These are phyloP conservation scores for Ctenopoma multispine DNA, from an alignment of 2,797 vertebrate genomes.

Conservation along the genomic window DNA sequence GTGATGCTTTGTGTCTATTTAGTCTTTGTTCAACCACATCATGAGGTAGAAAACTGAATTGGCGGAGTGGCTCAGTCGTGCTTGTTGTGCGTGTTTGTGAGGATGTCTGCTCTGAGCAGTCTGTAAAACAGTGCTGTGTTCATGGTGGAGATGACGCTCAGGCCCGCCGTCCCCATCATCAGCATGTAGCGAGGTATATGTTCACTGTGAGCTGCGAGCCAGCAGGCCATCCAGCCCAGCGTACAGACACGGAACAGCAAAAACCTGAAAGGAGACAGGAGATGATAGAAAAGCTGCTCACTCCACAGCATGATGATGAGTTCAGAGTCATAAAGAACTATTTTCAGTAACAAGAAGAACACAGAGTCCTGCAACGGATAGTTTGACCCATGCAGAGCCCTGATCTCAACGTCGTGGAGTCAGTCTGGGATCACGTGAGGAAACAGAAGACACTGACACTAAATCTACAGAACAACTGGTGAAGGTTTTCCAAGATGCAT, in stretches of 20 bases:
- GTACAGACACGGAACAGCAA: slow-evolving; percentile 31
- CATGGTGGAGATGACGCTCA: slow-evolving; percentile 37
- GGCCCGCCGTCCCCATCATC: slow-evolving; percentile 24
- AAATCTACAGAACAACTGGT: too few species aligned
- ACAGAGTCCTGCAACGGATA: too few species aligned
- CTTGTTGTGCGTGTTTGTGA: not conserved
- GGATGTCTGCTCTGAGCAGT: slow-evolving; percentile 31
- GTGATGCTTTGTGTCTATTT: too few species aligned
- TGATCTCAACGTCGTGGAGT: too few species aligned
- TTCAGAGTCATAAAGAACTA: too few species aligned
- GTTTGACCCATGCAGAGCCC: too few species aligned
- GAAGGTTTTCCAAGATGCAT: too few species aligned
- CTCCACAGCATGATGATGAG: too few species aligned
- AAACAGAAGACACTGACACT: too few species aligned
- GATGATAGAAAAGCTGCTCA: not conserved
- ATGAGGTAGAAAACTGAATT: slow-evolving; percentile 5
- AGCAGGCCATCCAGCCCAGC: slow-evolving; percentile 36
- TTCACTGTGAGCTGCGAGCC: slow-evolving; percentile 30
- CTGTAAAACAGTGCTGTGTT: slow-evolving; percentile 35
- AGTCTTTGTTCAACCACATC: not conserved
- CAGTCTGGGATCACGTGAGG: too few species aligned
- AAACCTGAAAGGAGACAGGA: slow-evolving; percentile 17
- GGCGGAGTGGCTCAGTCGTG: slow-evolving; percentile 1
- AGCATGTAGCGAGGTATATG: slow-evolving; percentile 4
- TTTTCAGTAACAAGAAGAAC: too few species aligned